Conservation (phyloP, 1,140 invertebrate genomes). For the Leguminivora glycinivorella region DNA sequence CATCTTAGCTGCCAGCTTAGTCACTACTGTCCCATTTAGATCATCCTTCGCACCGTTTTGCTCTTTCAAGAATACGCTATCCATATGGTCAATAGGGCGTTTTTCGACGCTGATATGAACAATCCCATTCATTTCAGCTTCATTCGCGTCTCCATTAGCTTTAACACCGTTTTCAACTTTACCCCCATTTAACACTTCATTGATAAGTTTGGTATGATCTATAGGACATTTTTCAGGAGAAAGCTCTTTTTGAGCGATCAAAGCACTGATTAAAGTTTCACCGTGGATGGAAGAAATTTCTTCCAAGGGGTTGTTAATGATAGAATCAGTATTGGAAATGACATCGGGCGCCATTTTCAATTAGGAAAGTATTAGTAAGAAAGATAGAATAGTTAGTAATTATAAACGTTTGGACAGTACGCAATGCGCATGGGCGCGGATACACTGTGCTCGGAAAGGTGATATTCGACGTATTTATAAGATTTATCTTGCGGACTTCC, state of each 20-base stretch:
- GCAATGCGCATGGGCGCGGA: slow-evolving; percentile 45
- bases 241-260: slow-evolving; percentile 34
- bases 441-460: slow-evolving; percentile 58
- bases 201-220: slow-evolving; percentile 37
- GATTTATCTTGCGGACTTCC: slow-evolving; percentile 49
- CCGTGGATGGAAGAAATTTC: slow-evolving; percentile 39
- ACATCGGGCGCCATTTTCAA: slow-evolving; percentile 68
- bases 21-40: slow-evolving; percentile 30
- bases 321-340: slow-evolving; percentile 53
- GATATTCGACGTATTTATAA: slow-evolving; percentile 65
- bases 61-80: not conserved
- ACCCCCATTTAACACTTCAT: not conserved
- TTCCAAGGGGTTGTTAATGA: slow-evolving; percentile 49
- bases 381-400: slow-evolving; percentile 29
- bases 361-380: slow-evolving; percentile 9
- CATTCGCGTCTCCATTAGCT: not conserved
- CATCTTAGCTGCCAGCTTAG: slow-evolving; percentile 50
- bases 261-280: slow-evolving; percentile 42
- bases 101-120: slow-evolving; percentile 7
- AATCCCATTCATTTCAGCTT: not conserved
- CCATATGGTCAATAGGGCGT: not conserved
- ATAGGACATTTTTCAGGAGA: slow-evolving; percentile 53
- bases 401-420: slow-evolving; percentile 36
- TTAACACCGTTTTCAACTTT: not conserved
- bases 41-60: slow-evolving; percentile 22